Conservation (phyloP, 2,888 invertebrate species). For the Xestoiulus laeticollis region DNA sequence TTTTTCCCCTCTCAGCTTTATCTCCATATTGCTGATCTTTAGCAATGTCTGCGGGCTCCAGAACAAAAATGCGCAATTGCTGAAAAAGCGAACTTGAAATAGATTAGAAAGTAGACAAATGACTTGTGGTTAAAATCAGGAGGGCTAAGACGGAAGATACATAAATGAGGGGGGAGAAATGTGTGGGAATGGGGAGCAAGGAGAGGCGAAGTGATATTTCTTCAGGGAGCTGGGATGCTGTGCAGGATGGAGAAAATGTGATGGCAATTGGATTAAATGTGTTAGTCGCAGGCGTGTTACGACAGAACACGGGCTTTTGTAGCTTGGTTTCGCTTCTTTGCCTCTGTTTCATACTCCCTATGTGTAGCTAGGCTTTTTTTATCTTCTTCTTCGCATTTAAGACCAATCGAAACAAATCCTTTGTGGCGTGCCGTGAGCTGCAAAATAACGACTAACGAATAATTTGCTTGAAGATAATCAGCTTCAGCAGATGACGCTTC, state of each 20-base stretch:
- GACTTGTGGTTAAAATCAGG: slow-evolving; percentile 3
- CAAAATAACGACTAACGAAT: slow-evolving; percentile 32
- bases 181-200: background rate
- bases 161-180: background rate
- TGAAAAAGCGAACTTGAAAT: slow-evolving; percentile 22
- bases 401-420: slow-evolving; percentile 41
- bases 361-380: background rate
- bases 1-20: background rate
- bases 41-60: background rate
- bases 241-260: background rate
- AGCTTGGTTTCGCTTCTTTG: background rate
- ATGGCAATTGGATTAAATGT: background rate
- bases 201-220: background rate
- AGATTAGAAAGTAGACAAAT: slow-evolving; percentile 22
- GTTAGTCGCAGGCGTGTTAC: background rate
- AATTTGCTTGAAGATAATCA: slow-evolving; percentile 44
- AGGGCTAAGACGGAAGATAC: background rate
- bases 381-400: slow-evolving; percentile 34
- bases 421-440: slow-evolving; percentile 45
- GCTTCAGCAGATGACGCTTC: slow-evolving; percentile 33
- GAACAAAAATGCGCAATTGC: slow-evolving; percentile 1
- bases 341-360: background rate
- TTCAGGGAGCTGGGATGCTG: background rate
- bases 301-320: background rate
- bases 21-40: slow-evolving; percentile 1